Percentiles rank a stretch among this genome's conserved stretches.
These are phyloP conservation scores for Styela plicata DNA, from an alignment of 23 tunicate species.

Conservation along the genomic window DNA sequence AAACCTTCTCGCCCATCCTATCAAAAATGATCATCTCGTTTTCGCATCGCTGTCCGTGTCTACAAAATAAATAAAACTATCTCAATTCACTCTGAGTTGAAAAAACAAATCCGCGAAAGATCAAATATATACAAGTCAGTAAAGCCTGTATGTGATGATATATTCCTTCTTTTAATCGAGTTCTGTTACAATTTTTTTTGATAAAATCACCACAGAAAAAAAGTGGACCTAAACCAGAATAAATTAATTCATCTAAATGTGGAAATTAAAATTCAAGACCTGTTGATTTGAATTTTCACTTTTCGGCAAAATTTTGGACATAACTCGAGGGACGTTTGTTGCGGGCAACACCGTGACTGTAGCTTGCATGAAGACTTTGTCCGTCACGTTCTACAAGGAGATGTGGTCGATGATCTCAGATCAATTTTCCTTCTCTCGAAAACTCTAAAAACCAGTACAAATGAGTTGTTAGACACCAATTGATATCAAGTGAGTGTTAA, in stretches of 20 bases:
- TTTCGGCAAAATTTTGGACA: slow-evolving; percentile 40
- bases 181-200: too few species aligned
- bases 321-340: slow-evolving; percentile 36
- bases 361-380: slow-evolving; percentile 2
- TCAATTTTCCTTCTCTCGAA: slow-evolving; percentile 70
- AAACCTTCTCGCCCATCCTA: slow-evolving; percentile 48
- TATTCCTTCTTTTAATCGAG: too few species aligned
- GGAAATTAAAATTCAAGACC: too few species aligned
- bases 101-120: too few species aligned
- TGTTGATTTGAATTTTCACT: slow-evolving; percentile 57
- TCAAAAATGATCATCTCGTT: slow-evolving; percentile 57
- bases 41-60: slow-evolving; percentile 68
- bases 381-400: neutral
- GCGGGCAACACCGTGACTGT: slow-evolving; percentile 55
- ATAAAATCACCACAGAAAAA: neutral
- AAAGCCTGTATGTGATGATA: too few species aligned
- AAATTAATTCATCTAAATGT: neutral
- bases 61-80: slow-evolving; percentile 26
- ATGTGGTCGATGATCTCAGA: slow-evolving; percentile 28
- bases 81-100: too few species aligned
- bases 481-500: too few species aligned
- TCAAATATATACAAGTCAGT: too few species aligned
- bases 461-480: too few species aligned
- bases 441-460: too few species aligned
- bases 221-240: neutral